Percentiles rank a stretch among this genome's conserved stretches.
Evolutionary conservation across 2,888 invertebrate species (phyloP).

Genomic region (Boloria euphrosyne): DNA sequence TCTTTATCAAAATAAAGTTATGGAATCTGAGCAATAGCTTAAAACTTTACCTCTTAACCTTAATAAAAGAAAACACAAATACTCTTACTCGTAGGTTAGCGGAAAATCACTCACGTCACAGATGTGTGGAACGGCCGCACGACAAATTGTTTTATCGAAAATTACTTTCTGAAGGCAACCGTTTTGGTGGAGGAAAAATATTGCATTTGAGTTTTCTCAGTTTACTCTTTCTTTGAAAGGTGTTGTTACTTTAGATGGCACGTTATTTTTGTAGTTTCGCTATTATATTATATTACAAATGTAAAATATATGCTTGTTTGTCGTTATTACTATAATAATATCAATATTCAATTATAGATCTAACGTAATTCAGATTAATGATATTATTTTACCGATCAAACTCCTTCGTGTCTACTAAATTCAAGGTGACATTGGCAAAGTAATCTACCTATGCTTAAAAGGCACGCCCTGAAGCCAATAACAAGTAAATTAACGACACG

Average conservation of each 20-base stretch:
- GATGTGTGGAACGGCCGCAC: constrained; percentile 72
- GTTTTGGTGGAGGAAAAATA: constrained; percentile 30
- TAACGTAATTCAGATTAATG: too few species aligned
- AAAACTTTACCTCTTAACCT: constrained; percentile 27
- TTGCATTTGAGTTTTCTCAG: constrained; percentile 16
- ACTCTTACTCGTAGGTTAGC: constrained; percentile 31
- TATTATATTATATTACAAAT: constrained; percentile 7
- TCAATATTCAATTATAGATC: too few species aligned
- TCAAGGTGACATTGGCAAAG: too few species aligned
- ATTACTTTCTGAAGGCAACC: constrained; percentile 63
- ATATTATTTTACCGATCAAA: too few species aligned
- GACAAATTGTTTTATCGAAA: constrained; percentile 82
- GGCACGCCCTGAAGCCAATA: too few species aligned
- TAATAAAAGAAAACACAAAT: constrained; percentile 41
- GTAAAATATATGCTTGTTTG: neutral
- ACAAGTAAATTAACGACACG: too few species aligned
- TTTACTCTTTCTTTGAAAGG: neutral
- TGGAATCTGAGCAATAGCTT: constrained; percentile 12
- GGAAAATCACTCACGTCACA: constrained; percentile 52
- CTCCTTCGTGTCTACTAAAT: too few species aligned
- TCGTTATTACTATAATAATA: too few species aligned
- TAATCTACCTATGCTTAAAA: too few species aligned
- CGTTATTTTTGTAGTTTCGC: neutral
- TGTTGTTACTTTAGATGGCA: neutral
- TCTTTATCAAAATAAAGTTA: neutral